Conservation (phyloP, 2,888 invertebrate genomes). For the Agelastica alni region DNA sequence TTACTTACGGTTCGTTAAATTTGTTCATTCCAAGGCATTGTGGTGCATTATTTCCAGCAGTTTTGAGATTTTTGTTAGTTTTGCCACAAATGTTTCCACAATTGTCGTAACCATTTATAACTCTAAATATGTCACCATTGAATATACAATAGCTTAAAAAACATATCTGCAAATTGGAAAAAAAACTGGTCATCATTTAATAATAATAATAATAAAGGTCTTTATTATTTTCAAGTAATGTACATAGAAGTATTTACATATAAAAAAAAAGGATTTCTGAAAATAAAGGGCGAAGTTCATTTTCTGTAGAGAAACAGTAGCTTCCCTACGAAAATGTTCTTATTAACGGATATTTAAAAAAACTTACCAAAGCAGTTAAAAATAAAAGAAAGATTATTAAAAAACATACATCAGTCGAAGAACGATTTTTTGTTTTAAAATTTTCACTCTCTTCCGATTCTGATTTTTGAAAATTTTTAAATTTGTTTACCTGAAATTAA, state of each 20-base stretch:
- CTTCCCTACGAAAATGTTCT: too few species aligned
- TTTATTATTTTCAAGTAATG: too few species aligned
- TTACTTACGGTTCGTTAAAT: slow-evolving; percentile 52
- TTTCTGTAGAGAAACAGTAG: too few species aligned
- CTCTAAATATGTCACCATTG: slow-evolving; percentile 63
- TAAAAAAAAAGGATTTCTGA: too few species aligned
- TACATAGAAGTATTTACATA: too few species aligned
- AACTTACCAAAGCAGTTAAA: slow-evolving; percentile 61
- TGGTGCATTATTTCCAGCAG: slow-evolving; percentile 47
- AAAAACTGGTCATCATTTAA: background rate
- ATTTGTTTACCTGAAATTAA: slow-evolving; percentile 26
- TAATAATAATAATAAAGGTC: too few species aligned
- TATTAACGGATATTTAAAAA: too few species aligned
- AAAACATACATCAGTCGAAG: slow-evolving; percentile 60
- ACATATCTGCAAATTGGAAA: slow-evolving; percentile 39
- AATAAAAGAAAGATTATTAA: slow-evolving; percentile 61
- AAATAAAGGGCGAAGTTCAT: too few species aligned
- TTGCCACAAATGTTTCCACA: slow-evolving; percentile 69
- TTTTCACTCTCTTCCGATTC: slow-evolving; percentile 34
- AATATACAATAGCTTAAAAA: slow-evolving; percentile 53
- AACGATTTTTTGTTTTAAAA: slow-evolving; percentile 30
- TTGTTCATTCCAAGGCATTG: slow-evolving; percentile 57
- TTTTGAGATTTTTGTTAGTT: slow-evolving; percentile 48
- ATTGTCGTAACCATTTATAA: slow-evolving; percentile 67
- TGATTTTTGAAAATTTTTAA: slow-evolving; percentile 26